phyloP scores from a whole-genome alignment of 2,797 vertebrate genomes.

The Sphenopsis melanotis region DNA sequence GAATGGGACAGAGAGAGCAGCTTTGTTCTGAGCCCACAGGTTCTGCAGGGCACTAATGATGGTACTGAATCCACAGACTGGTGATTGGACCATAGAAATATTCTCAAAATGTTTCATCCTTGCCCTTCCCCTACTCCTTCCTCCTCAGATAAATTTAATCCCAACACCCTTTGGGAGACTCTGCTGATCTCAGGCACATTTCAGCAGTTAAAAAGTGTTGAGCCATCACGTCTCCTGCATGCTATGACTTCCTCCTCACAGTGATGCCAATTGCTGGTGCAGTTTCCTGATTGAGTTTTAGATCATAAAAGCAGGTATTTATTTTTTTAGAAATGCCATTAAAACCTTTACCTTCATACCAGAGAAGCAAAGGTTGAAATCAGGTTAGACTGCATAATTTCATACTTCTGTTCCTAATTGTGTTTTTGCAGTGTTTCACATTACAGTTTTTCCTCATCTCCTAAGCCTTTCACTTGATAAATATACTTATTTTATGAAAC shows the following conservation, averaged over 20 bases:
- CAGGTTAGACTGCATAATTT: constrained; percentile 22
- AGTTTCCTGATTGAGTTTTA: background rate
- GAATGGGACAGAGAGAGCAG: background rate
- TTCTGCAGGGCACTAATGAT: background rate
- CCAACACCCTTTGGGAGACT: background rate
- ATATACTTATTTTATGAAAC: constrained; percentile 42
- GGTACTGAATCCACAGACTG: background rate
- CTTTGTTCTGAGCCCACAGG: background rate
- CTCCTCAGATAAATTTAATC: background rate
- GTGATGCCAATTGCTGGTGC: background rate
- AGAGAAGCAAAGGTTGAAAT: constrained; percentile 10
- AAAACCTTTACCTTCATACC: background rate
- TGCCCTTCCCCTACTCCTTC: background rate
- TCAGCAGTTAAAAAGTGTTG: background rate
- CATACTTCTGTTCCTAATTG: background rate
- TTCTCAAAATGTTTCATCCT: background rate
- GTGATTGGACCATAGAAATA: background rate
- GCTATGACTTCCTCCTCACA: background rate
- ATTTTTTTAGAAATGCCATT: constrained; percentile 11
- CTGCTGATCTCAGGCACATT: background rate
- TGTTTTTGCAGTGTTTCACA: constrained; percentile 42
- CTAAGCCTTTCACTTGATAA: constrained; percentile 36
- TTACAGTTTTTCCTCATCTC: constrained; percentile 39
- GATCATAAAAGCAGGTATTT: background rate
- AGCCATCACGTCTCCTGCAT: background rate